A percentile compares a stretch with the other conserved stretches of the same genome.
These are phyloP conservation scores for Rhynchotus rufescens DNA, from an alignment of 2,797 vertebrate genomes.

Conservation along the genomic window DNA sequence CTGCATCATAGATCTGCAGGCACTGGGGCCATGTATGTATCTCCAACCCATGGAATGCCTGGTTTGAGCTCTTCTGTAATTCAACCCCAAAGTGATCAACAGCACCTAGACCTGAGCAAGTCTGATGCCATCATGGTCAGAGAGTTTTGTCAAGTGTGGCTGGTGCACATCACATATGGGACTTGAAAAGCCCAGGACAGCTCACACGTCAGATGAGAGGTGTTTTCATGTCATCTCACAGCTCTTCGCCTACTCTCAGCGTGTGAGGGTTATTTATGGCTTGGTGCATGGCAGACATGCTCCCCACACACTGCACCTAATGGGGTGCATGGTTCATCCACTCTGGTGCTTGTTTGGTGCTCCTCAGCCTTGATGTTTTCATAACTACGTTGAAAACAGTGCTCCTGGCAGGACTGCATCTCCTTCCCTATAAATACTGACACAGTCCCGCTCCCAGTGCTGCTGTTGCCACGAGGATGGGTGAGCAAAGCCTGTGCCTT, in stretches of 20 bases:
- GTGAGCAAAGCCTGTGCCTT: not conserved
- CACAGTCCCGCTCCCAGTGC: not conserved
- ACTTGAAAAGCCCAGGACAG: not conserved
- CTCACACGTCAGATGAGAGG: rapidly evolving
- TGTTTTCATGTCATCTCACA: rapidly evolving
- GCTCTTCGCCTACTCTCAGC: rapidly evolving
- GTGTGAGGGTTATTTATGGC: rapidly evolving
- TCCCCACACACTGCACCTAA: rapidly evolving
- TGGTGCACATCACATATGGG: rapidly evolving
- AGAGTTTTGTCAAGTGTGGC: rapidly evolving
- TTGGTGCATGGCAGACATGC: rapidly evolving
- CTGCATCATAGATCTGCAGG: rapidly evolving
- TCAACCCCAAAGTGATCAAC: rapidly evolving
- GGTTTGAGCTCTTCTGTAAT: not conserved
- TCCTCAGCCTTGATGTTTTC: not conserved
- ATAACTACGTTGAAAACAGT: not conserved
- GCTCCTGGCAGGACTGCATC: not conserved
- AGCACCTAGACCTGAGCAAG: not conserved
- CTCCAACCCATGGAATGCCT: not conserved
- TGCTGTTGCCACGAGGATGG: not conserved
- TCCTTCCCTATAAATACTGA: not conserved
- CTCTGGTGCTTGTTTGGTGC: not conserved
- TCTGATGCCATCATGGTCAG: rapidly evolving
- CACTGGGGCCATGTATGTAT: rapidly evolving
- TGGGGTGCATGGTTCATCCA: rapidly evolving